A percentile compares a stretch with the other conserved stretches of the same genome.
phyloP scores from a whole-genome alignment of 2,888 invertebrate genomes.

The Malthinus flaveolus region DNA sequence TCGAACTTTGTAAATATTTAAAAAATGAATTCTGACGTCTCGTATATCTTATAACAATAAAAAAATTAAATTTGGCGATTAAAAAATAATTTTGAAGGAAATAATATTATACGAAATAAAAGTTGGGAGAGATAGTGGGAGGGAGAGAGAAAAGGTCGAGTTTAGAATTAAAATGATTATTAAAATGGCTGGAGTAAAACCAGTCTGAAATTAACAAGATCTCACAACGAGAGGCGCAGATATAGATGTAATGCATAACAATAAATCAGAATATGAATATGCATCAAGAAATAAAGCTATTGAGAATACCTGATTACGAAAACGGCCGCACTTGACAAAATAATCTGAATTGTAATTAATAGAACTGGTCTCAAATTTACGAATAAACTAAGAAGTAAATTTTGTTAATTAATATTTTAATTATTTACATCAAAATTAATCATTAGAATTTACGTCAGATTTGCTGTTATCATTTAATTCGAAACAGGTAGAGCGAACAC shows the following conservation, averaged over 20 bases:
- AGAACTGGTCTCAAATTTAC: constrained; percentile 22
- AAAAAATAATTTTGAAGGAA: too few species aligned
- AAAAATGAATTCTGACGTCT: too few species aligned
- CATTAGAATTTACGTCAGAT: too few species aligned
- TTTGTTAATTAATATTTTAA: constrained; percentile 21
- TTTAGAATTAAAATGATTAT: constrained; percentile 12
- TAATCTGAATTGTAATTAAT: constrained; percentile 31
- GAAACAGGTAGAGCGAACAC: too few species aligned
- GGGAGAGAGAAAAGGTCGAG: not conserved
- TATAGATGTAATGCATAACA: constrained; percentile 46
- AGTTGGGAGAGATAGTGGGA: too few species aligned
- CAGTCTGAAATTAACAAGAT: constrained; percentile 38
- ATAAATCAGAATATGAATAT: constrained; percentile 47
- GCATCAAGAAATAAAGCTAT: constrained; percentile 40
- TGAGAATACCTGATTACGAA: constrained; percentile 39
- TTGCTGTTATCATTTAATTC: too few species aligned
- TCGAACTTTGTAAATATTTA: too few species aligned
- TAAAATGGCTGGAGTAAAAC: constrained; percentile 24
- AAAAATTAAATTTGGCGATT: too few species aligned
- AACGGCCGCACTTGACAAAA: constrained; percentile 30
- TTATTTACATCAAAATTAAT: too few species aligned
- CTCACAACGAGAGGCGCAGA: constrained; percentile 38
- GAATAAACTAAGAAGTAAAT: constrained; percentile 20
- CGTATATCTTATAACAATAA: too few species aligned
- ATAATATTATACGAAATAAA: too few species aligned